These are phyloP conservation scores for Crenichthys baileyi DNA, from an alignment of 2,797 vertebrate genomes.

Conservation along the genomic window DNA sequence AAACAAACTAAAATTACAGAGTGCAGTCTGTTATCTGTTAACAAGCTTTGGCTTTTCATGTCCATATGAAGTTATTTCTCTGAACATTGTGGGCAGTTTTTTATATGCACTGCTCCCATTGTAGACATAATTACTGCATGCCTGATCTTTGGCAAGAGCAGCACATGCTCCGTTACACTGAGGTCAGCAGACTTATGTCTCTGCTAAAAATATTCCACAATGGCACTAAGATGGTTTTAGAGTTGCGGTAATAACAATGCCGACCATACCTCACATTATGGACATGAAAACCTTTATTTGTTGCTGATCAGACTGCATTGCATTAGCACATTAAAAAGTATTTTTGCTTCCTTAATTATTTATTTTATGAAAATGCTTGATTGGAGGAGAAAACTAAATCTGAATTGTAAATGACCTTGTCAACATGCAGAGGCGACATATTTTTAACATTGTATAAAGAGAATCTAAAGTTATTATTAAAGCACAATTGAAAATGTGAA, in stretches of 20 bases:
- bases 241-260: background rate
- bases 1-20: conserved; percentile 33
- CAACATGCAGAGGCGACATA: conserved; percentile 47
- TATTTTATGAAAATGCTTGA: conserved; percentile 64
- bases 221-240: background rate
- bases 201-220: background rate
- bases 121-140: background rate
- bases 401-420: conserved; percentile 65
- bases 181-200: background rate
- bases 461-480: conserved; percentile 64
- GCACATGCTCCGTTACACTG: background rate
- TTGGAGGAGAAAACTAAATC: conserved; percentile 46
- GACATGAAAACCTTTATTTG: conserved; percentile 1
- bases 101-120: background rate
- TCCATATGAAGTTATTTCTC: background rate
- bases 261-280: background rate
- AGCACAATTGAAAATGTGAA: conserved; percentile 78
- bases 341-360: conserved; percentile 63
- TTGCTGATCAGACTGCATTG: conserved; percentile 28
- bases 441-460: conserved; percentile 61
- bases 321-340: conserved; percentile 26
- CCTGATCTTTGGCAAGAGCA: background rate
- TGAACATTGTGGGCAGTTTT: background rate
- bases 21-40: conserved; percentile 31
- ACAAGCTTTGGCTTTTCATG: conserved; percentile 13